A percentile compares a stretch with the other conserved stretches of the same genome.
phyloP scores from a whole-genome alignment of 2,888 invertebrate species.

The Allacma fusca region DNA sequence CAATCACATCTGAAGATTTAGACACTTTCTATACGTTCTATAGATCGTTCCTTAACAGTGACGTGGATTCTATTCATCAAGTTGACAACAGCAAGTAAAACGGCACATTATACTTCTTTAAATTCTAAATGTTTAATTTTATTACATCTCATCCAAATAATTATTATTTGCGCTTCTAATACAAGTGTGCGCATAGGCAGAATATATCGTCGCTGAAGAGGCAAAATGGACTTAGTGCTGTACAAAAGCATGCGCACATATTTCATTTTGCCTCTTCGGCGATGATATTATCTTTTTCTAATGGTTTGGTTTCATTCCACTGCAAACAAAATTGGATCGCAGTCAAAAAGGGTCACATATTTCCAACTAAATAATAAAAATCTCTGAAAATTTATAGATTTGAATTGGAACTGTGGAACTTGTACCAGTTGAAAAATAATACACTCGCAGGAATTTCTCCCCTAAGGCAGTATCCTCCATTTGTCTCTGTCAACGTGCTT shows the following conservation, averaged over 20 bases:
- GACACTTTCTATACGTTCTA: slow-evolving; percentile 27
- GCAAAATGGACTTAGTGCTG: too few species aligned
- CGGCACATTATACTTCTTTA: too few species aligned
- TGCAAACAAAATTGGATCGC: too few species aligned
- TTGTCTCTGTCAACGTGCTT: slow-evolving; percentile 28
- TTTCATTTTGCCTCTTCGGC: too few species aligned
- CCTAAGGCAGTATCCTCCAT: not conserved
- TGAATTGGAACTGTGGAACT: slow-evolving; percentile 36
- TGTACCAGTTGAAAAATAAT: slow-evolving; percentile 32
- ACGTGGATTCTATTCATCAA: not conserved
- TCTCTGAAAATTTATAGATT: not conserved
- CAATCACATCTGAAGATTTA: slow-evolving; percentile 26
- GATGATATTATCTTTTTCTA: not conserved
- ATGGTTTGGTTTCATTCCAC: too few species aligned
- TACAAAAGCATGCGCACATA: not conserved
- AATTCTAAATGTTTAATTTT: too few species aligned
- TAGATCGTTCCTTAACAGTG: slow-evolving; percentile 1
- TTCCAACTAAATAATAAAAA: not conserved
- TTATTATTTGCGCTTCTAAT: too few species aligned
- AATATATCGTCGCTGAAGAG: too few species aligned
- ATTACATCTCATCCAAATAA: too few species aligned
- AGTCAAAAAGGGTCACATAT: too few species aligned
- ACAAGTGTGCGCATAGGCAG: too few species aligned
- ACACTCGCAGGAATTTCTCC: not conserved
- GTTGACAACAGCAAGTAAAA: slow-evolving; percentile 19